Base-by-base conservation (phyloP, 1,140 invertebrate genomes). In the Trichogramma pretiosum region DNA sequence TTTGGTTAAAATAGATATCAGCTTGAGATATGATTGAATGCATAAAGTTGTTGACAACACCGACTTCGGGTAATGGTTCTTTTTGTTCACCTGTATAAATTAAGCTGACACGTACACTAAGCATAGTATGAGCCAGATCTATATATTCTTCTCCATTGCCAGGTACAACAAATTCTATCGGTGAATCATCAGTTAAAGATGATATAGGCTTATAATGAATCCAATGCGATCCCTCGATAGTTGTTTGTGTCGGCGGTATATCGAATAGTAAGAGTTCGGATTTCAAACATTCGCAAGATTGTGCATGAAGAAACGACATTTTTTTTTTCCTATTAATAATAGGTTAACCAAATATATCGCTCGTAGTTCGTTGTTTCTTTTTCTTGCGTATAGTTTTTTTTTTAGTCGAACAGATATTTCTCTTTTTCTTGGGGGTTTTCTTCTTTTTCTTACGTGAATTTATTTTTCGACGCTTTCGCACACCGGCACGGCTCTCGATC, bases 241-340 rank as follows among this genome's bases (percentile, higher is more conserved):
- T 63, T 5, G 66, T 72, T 55, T 74, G 64, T 5, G 64, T 69
- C 3, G 63, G 58, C 21, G 67, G 62, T 26, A 73, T 34, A 24
- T 59, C 45, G 56, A 73, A 75, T 14, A 74, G 50, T 55, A 73
- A 66, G 21, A 73, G 50, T 56, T 75, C 64, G 4, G 62, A 57
- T 47, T 58, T 58, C 9, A 55, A 30, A 32, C 56, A 60, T 47
- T 60, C 53, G 7, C 47, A 47, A 0, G 54, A 57, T 22, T 59
- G 56, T 9, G 37, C 41, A 21, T 58, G 46, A 28, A 59, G 21
- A 38, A 58, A 55, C 4, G 41, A 44, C 41, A 53, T 55, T 32
- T 44, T 30, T 49, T 44, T 10, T n/a, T n/a, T n/a, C n/a, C n/a
- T n/a, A n/a, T n/a, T n/a, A n/a, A n/a, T n/a, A n/a, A n/a, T n/a